Evolutionary conservation across 2,888 invertebrate species (phyloP).

Genomic region (Phasia obesa): DNA sequence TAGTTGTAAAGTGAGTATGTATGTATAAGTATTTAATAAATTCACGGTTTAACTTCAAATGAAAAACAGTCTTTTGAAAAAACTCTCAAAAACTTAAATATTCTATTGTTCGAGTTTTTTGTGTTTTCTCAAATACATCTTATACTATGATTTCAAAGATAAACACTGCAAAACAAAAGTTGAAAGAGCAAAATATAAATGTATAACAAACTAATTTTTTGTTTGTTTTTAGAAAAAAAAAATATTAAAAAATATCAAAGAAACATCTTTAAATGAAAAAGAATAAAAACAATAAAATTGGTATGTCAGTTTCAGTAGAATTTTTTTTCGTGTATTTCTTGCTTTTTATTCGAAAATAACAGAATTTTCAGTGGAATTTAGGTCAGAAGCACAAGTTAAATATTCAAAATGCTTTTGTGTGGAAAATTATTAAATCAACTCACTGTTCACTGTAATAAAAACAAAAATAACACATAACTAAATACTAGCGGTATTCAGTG

Average conservation of each 20-base stretch:
- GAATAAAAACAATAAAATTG: not conserved
- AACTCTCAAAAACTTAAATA: conserved; percentile 3
- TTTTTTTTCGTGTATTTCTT: conserved; percentile 11
- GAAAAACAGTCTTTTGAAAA: not conserved
- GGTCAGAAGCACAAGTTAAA: conserved; percentile 28
- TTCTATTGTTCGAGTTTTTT: conserved; percentile 12
- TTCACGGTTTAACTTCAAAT: not conserved
- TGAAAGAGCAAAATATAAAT: conserved; percentile 9
- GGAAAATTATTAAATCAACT: not conserved
- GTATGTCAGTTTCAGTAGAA: conserved; percentile 36
- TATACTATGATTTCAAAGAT: conserved; percentile 22
- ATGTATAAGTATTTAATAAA: not conserved
- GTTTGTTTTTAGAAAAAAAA: not conserved
- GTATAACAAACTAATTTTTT: conserved; percentile 34
- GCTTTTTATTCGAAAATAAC: conserved; percentile 2
- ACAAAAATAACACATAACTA: no score
- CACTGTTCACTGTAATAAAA: no score
- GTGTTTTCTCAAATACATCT: not conserved
- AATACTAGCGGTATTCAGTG: no score
- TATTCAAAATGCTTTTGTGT: conserved; percentile 21
- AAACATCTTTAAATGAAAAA: not conserved
- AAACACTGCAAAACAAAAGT: conserved; percentile 12
- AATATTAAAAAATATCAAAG: conserved; percentile 9
- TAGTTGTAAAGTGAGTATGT: not conserved
- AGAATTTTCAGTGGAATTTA: conserved; percentile 26